Base-by-base conservation (phyloP, 2,888 invertebrate species). In the Melanchra persicariae region DNA sequence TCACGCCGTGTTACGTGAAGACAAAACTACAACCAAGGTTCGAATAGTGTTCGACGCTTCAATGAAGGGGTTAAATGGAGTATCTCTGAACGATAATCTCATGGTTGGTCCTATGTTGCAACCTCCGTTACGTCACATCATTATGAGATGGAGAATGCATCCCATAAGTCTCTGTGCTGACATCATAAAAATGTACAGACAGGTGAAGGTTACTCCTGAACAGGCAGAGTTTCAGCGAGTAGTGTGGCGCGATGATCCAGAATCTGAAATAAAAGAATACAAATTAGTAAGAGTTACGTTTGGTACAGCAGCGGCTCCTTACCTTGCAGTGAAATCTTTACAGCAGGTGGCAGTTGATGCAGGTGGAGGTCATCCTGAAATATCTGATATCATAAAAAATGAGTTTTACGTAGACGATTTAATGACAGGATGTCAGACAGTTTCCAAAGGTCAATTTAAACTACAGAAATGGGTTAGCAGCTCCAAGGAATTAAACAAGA, bases 71-170 rank as follows among this genome's bases (percentile, higher is more conserved):
- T 2, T 49, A 47, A 47, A 60, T n/a, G 60, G 45, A 19, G 60
- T 47, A 8, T 60, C 47, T 26, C 60, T 60, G 1, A 60, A 61
- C 30, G 60, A 61, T 22, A 8, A 45, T 6, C 45, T 45, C 45
- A 45, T 45, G 45, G 45, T 45, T 19, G 45, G 45, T 4, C 45
- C 45, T 12, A 47, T 12, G 2, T 49, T 61, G 43, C 61, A 61
- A 49, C 61, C 47, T 2, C 47, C 30, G 2, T 34, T 61, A 49
- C 61, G 61, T 34, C 61, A 61, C 34, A n/a, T 61, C 47, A 47
- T 60, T 26, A 60, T 60, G 60, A 26, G 45, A 47, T 60, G 60
- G 60, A 60, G 60, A 60, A 60, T 30, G 30, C 60, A 45, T 45
- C 60, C 47, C 45, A 60, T 60, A 60, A 30, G 60, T 60, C 45